A percentile compares a stretch with the other conserved stretches of the same genome.
Conservation (phyloP, 2,888 invertebrate genomes). For the Drosophila anomelani region DNA sequence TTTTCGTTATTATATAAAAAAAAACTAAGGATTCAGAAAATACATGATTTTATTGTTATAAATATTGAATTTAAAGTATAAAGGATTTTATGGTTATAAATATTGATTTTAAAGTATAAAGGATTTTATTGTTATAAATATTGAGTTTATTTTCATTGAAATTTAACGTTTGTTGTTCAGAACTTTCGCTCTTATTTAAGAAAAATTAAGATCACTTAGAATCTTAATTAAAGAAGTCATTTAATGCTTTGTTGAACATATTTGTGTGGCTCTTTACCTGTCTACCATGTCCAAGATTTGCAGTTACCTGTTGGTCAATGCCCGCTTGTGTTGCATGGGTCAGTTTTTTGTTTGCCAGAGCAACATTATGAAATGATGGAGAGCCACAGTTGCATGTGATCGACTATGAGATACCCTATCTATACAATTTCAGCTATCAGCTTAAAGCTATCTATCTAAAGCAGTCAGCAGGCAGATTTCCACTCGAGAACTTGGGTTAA, state of each 20-base stretch:
- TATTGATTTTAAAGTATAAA: too few species aligned
- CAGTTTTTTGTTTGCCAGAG: slow-evolving; percentile 32
- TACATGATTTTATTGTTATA: too few species aligned
- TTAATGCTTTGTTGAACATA: neutral
- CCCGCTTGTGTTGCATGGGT: slow-evolving; percentile 26
- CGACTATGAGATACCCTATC: neutral
- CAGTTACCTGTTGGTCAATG: slow-evolving; percentile 4
- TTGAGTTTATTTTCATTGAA: too few species aligned
- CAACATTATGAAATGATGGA: neutral
- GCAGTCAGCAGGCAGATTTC: neutral
- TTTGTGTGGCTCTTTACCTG: neutral
- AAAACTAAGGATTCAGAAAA: too few species aligned
- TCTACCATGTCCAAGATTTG: neutral
- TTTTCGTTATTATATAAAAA: too few species aligned
- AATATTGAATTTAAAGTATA: too few species aligned
- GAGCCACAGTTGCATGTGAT: neutral
- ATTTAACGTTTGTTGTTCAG: too few species aligned
- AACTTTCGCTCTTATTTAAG: too few species aligned
- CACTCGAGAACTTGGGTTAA: neutral
- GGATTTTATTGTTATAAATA: too few species aligned
- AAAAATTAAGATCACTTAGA: too few species aligned
- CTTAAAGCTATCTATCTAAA: neutral
- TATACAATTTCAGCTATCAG: too few species aligned
- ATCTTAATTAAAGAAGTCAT: neutral
- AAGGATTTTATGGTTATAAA: too few species aligned